Percentiles rank a stretch among this genome's conserved stretches.
These are phyloP conservation scores for Sebastes diploproa DNA, from an alignment of 2,797 vertebrate species.

Conservation along the genomic window DNA sequence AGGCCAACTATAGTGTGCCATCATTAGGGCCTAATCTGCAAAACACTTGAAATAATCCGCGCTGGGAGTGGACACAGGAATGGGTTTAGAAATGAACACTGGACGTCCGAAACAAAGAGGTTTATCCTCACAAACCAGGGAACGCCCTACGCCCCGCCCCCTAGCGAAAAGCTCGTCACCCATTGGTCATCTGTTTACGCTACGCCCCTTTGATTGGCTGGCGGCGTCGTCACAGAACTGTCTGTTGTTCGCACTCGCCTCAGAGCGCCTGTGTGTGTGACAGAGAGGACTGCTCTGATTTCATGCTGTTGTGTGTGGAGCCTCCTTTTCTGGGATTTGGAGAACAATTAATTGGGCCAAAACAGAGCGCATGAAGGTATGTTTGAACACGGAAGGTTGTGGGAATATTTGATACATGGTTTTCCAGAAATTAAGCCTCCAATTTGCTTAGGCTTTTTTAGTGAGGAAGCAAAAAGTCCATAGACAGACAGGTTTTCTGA, in stretches of 20 bases:
- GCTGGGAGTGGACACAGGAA: not conserved
- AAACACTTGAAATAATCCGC: not conserved
- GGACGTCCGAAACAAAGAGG: slow-evolving; percentile 81
- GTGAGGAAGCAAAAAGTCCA: slow-evolving; percentile 15
- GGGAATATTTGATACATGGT: not conserved
- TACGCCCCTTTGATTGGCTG: slow-evolving; percentile 63
- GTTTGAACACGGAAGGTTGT: slow-evolving; percentile 10
- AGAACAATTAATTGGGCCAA: slow-evolving; percentile 52
- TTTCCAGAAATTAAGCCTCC: not conserved
- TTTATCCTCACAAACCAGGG: slow-evolving; percentile 50
- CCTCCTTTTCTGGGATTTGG: slow-evolving; percentile 46
- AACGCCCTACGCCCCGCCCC: slow-evolving; percentile 56
- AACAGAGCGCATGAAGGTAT: slow-evolving; percentile 74
- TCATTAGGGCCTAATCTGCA: not conserved
- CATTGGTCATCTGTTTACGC: slow-evolving; percentile 51
- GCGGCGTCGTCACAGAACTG: slow-evolving; percentile 36
- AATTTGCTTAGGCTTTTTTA: not conserved
- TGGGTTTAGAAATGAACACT: slow-evolving; percentile 25
- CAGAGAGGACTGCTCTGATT: slow-evolving; percentile 65
- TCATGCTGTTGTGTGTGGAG: slow-evolving; percentile 46
- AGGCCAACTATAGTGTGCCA: too few relatives aligned
- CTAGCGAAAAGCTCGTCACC: not conserved
- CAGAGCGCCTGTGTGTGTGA: slow-evolving; percentile 46
- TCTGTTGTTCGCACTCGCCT: slow-evolving; percentile 61
- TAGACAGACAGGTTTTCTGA: slow-evolving; percentile 1